Conservation (phyloP, 2,113 vertebrate species). For the Xerus inauris region DNA sequence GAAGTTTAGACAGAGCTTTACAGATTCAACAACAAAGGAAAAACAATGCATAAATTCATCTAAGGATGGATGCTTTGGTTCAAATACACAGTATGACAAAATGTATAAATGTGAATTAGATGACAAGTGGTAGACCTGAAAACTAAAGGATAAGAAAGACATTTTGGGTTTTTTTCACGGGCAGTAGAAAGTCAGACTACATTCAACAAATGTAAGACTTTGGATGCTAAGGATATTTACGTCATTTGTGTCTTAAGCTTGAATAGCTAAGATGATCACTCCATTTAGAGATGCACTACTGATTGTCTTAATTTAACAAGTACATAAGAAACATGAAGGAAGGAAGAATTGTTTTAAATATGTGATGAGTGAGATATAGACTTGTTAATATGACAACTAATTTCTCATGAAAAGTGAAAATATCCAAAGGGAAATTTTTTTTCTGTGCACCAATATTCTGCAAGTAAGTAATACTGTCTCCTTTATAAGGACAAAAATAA, state of each 20-base stretch:
- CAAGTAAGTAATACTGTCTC: not conserved
- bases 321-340: not conserved
- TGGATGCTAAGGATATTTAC: not conserved
- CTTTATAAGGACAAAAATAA: not conserved
- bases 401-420: not conserved
- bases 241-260: not conserved
- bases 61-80: not conserved
- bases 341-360: not conserved
- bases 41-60: not conserved
- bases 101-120: not conserved
- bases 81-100: not conserved
- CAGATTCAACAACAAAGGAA: not conserved
- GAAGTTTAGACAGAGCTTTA: not conserved
- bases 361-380: not conserved
- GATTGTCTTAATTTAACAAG: not conserved
- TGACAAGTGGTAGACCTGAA: not conserved
- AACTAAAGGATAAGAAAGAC: not conserved
- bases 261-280: not conserved
- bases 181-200: not conserved
- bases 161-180: not conserved
- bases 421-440: not conserved
- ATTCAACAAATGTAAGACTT: not conserved
- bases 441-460: not conserved
- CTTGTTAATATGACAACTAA: not conserved
- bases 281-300: not conserved